Evolutionary conservation across 2,888 invertebrate species (phyloP).

Genomic region (Congeria kusceri): DNA sequence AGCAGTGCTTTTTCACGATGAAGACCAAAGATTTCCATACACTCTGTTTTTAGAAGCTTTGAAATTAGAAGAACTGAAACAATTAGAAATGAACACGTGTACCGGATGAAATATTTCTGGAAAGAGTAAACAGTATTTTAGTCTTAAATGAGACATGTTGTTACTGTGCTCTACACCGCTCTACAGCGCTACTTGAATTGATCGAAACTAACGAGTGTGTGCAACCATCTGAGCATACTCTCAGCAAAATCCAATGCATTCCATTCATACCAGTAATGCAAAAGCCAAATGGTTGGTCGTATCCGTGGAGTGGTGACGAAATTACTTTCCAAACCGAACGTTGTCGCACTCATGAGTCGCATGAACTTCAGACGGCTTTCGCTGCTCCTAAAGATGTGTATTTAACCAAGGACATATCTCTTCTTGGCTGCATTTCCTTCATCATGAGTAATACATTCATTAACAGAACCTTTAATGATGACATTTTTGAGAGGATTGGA

Average conservation of each 20-base stretch:
- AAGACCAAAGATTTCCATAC: slow-evolving; percentile 28
- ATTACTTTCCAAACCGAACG: too few relatives aligned
- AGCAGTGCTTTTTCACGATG: slow-evolving; percentile 14
- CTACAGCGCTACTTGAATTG: slow-evolving; percentile 16
- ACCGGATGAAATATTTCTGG: slow-evolving; percentile 14
- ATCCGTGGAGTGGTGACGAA: slow-evolving; percentile 27
- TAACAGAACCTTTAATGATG: too few relatives aligned
- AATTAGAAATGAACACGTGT: slow-evolving; percentile 24
- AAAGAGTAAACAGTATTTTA: slow-evolving; percentile 13
- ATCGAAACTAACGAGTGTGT: background rate
- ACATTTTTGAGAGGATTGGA: too few relatives aligned
- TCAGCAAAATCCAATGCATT: slow-evolving; percentile 7
- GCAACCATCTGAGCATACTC: background rate
- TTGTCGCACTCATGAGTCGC: too few relatives aligned
- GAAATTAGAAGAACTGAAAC: background rate
- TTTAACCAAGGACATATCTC: too few relatives aligned
- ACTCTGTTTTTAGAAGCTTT: background rate
- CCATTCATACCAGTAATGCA: slow-evolving; percentile 23
- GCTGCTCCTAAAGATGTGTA: too few relatives aligned
- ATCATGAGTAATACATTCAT: too few relatives aligned
- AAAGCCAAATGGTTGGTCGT: slow-evolving; percentile 32
- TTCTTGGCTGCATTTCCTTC: too few relatives aligned
- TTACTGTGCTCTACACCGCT: slow-evolving; percentile 22
- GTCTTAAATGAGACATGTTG: slow-evolving; percentile 12
- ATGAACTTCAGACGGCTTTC: too few relatives aligned